Conservation (phyloP, 2,888 invertebrate species). For the Leucozona laternaria region DNA sequence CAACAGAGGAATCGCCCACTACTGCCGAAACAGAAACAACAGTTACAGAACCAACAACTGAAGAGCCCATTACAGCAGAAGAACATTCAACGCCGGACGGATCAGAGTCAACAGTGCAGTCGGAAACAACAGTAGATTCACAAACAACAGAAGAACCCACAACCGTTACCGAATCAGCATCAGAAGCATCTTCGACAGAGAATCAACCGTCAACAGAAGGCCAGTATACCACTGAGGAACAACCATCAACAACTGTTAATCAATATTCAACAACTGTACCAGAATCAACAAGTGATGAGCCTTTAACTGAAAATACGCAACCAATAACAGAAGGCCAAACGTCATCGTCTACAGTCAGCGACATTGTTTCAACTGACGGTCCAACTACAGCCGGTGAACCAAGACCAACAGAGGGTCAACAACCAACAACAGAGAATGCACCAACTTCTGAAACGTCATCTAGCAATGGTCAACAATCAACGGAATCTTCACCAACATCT, state of each 20-base stretch:
- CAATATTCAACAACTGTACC: too few relatives aligned
- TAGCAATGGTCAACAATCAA: not conserved
- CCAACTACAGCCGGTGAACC: not conserved
- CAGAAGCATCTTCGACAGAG: too few relatives aligned
- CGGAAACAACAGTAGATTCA: not conserved
- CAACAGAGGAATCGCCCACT: not conserved
- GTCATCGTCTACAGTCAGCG: not conserved
- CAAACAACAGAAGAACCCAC: not conserved
- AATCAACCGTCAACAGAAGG: too few relatives aligned
- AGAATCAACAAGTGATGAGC: too few relatives aligned
- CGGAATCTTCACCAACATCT: not conserved
- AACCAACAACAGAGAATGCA: too few relatives aligned
- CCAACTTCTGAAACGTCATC: not conserved
- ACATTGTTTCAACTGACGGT: not conserved
- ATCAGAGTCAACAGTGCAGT: too few relatives aligned
- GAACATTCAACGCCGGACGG: not conserved
- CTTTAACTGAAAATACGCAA: too few relatives aligned
- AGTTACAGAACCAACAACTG: not conserved
- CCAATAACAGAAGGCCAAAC: not conserved
- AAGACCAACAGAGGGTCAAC: not conserved
- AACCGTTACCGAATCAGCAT: too few relatives aligned
- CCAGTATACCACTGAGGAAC: too few relatives aligned
- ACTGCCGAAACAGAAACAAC: not conserved
- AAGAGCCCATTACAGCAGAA: not conserved
- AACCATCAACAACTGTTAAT: too few relatives aligned